A percentile compares a stretch with the other conserved stretches of the same genome.
Evolutionary conservation across 2,113 vertebrate species (phyloP).

Genomic region (Herpetotheres cachinnans): DNA sequence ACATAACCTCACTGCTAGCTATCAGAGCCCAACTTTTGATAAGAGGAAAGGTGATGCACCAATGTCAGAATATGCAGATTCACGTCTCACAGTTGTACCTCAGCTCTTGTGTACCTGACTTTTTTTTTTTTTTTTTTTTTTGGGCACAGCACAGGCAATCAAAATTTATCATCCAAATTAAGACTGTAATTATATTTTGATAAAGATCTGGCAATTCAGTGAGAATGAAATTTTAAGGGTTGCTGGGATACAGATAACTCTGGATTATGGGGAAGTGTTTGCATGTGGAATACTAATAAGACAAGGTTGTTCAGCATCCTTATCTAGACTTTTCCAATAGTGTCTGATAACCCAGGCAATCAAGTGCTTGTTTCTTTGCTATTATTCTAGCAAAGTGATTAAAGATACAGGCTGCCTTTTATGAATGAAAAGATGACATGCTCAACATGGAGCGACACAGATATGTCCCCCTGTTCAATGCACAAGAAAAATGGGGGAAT

Average conservation of each 20-base stretch:
- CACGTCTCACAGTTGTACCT: slow-evolving; percentile 49
- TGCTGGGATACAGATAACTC: slow-evolving; percentile 87
- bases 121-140: slow-evolving; percentile 55
- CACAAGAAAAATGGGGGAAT: neutral
- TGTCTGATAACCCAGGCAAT: slow-evolving; percentile 73
- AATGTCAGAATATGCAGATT: slow-evolving; percentile 40
- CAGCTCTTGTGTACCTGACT: slow-evolving; percentile 57
- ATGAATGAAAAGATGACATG: slow-evolving; percentile 71
- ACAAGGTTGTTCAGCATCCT: slow-evolving; percentile 71
- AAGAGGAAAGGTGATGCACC: neutral
- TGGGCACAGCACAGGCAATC: slow-evolving; percentile 70
- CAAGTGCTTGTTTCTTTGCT: slow-evolving; percentile 72
- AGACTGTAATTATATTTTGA: slow-evolving; percentile 84
- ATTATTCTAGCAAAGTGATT: slow-evolving; percentile 72
- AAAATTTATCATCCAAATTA: slow-evolving; percentile 84
- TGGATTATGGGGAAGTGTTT: slow-evolving; percentile 79
- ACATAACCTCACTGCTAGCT: neutral
- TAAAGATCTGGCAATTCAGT: slow-evolving; percentile 83
- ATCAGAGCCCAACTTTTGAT: neutral
- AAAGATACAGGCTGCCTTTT: slow-evolving; percentile 71
- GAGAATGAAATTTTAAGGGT: slow-evolving; percentile 87
- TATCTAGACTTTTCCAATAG: slow-evolving; percentile 77
- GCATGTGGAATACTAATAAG: slow-evolving; percentile 83
- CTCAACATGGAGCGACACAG: neutral
- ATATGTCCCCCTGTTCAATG: slow-evolving; percentile 28